Percentiles rank a stretch among this genome's conserved stretches.
These are phyloP conservation scores for Chrysaora quinquecirrha DNA, from an alignment of 30 jellyfish, hydroid and myxozoan species.

Conservation along the genomic window DNA sequence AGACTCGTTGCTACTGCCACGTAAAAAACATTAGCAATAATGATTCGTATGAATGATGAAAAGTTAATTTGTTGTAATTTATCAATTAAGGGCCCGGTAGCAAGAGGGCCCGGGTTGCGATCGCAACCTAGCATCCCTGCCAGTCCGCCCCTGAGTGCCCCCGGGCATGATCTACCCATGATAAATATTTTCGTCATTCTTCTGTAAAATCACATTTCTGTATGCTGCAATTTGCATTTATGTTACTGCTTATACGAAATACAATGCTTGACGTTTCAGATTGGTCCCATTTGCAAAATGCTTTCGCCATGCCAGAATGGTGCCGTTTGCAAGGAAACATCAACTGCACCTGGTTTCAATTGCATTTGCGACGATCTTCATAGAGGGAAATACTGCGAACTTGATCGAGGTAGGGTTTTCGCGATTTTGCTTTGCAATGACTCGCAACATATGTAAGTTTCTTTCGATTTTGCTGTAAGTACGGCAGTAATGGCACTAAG, in stretches of 20 bases:
- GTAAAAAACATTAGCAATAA: too few relatives aligned
- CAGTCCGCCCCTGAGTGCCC: neutral
- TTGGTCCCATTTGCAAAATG: constrained; percentile 29
- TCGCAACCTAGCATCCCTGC: too few relatives aligned
- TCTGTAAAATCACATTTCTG: neutral
- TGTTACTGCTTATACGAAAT: too few relatives aligned
- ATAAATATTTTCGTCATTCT: neutral
- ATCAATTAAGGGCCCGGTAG: too few relatives aligned
- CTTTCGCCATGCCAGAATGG: constrained; percentile 41
- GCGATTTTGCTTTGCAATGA: too few relatives aligned
- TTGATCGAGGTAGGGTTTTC: neutral
- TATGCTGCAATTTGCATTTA: neutral
- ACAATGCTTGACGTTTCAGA: neutral
- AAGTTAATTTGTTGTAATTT: too few relatives aligned
- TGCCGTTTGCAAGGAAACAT: constrained; percentile 16
- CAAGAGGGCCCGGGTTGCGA: too few relatives aligned
- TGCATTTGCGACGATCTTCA: constrained; percentile 18
- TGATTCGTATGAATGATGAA: too few relatives aligned
- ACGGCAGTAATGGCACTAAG: too few relatives aligned
- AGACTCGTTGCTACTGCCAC: too few relatives aligned
- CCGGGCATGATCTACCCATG: neutral
- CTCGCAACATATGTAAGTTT: too few relatives aligned
- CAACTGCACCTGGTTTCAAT: neutral
- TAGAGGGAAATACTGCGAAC: constrained; percentile 24
- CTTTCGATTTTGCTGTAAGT: too few relatives aligned